phyloP scores from a whole-genome alignment of 2,888 invertebrate species.

The Myopa testacea region DNA sequence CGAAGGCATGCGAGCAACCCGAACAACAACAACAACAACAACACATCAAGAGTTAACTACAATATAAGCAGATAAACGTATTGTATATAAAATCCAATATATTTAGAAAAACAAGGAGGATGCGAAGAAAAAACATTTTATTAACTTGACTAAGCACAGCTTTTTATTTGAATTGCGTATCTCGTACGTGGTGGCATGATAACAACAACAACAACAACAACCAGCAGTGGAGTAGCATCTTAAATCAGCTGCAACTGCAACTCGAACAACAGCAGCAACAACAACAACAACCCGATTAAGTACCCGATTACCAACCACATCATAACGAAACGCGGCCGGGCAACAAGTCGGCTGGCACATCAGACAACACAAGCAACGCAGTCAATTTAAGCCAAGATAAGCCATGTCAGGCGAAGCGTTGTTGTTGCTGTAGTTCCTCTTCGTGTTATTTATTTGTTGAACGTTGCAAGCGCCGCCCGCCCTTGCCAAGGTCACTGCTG shows the following conservation, averaged over 20 bases:
- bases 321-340: background rate
- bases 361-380: background rate
- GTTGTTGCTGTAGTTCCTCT: slow-evolving; percentile 7
- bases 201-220: background rate
- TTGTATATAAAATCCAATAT: too few species aligned
- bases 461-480: slow-evolving; percentile 14
- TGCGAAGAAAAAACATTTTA: background rate
- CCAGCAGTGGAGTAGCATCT: background rate
- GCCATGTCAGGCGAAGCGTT: slow-evolving; percentile 1
- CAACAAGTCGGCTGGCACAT: background rate
- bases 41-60: too few species aligned
- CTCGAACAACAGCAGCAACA: background rate
- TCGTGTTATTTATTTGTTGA: slow-evolving; percentile 4
- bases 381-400: slow-evolving; percentile 16
- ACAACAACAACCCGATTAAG: slow-evolving; percentile 2
- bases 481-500: slow-evolving; percentile 32
- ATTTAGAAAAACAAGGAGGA: background rate
- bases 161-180: slow-evolving; percentile 3
- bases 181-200: background rate
- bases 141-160: background rate
- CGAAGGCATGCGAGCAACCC: background rate
- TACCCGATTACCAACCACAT: slow-evolving; percentile 15
- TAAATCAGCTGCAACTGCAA: background rate
- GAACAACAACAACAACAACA: background rate
- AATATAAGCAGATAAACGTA: too few species aligned